A percentile compares a stretch with the other conserved stretches of the same genome.
These are phyloP conservation scores for Clepsis dumicolana DNA, from an alignment of 2,888 invertebrate genomes.

Conservation along the genomic window DNA sequence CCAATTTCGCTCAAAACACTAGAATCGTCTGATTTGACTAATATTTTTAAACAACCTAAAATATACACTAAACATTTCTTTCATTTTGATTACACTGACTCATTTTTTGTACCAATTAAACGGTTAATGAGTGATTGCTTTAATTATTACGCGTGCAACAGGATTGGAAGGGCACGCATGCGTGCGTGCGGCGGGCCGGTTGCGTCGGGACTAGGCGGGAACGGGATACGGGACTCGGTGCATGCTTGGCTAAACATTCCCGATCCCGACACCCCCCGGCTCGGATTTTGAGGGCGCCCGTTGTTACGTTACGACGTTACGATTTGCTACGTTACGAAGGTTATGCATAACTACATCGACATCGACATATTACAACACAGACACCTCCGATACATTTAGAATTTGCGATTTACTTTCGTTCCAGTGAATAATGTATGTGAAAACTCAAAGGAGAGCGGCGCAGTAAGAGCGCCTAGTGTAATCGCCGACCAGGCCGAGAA, in stretches of 20 bases:
- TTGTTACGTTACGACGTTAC: conserved; percentile 28
- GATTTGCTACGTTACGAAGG: conserved; percentile 10
- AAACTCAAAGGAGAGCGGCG: background rate
- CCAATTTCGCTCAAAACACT: conserved; percentile 29
- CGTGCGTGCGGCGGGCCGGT: conserved; percentile 70
- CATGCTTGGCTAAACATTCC: conserved; percentile 56
- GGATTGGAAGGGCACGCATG: conserved; percentile 62
- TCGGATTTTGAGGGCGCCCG: conserved; percentile 58
- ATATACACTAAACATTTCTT: background rate
- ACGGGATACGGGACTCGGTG: conserved; percentile 51
- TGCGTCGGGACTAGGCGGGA: conserved; percentile 67
- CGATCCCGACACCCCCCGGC: conserved; percentile 50
- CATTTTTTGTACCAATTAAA: background rate
- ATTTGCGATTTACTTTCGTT: background rate
- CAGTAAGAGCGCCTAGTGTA: background rate
- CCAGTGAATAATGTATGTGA: background rate
- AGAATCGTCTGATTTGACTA: background rate
- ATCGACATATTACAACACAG: background rate
- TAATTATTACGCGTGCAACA: conserved; percentile 62
- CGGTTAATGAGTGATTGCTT: background rate
- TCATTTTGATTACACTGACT: background rate
- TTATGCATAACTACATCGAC: background rate
- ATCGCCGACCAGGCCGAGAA: too few species aligned
- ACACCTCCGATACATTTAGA: background rate
- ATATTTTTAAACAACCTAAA: background rate